Evolutionary conservation across 2,797 vertebrate species (phyloP).

Genomic region (Bufotes viridis): DNA sequence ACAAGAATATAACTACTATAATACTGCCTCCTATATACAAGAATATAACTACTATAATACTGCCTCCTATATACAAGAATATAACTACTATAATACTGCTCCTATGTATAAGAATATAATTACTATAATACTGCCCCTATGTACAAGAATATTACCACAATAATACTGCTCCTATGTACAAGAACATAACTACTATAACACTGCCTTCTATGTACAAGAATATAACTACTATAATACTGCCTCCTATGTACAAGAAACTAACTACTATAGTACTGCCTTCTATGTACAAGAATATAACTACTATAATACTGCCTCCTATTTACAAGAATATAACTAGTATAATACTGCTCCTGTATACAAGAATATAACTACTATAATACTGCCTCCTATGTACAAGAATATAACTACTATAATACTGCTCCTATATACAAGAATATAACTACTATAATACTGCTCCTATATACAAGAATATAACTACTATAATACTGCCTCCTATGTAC

Average conservation of each 20-base stretch:
- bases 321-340: no score
- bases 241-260: no score
- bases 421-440: neutral
- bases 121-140: neutral
- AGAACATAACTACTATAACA: no score
- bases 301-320: no score
- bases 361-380: slow-evolving; percentile 2
- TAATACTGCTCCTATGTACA: neutral
- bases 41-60: neutral
- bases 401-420: neutral
- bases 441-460: neutral
- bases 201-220: no score
- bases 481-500: slow-evolving; percentile 13
- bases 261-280: no score
- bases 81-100: neutral
- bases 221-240: no score
- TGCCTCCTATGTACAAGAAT: neutral
- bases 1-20: no score
- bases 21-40: no score
- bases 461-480: slow-evolving; percentile 2
- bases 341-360: neutral
- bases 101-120: neutral
- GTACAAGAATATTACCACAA: neutral
- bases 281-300: no score
- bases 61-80: neutral